Conservation (phyloP, 2,888 invertebrate genomes). For the Cephus spinipes region DNA sequence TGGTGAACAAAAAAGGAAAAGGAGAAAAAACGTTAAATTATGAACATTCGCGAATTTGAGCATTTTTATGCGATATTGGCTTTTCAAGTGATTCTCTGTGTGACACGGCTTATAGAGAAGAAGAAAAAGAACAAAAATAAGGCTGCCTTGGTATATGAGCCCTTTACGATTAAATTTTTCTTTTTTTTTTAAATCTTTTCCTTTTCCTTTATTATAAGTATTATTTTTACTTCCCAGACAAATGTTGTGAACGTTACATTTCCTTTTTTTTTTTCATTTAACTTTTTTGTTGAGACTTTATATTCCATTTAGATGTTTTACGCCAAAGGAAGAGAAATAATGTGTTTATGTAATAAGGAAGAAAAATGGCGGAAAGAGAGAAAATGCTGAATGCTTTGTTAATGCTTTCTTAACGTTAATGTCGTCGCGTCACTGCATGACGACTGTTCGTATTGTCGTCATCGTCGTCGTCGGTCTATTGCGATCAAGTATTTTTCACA, state of each 20-base stretch:
- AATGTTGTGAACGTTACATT: neutral
- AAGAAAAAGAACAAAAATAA: neutral
- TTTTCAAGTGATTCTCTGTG: neutral
- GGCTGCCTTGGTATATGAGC: neutral
- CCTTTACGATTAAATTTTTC: neutral
- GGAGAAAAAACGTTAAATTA: neutral
- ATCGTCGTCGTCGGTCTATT: slow-evolving; percentile 12
- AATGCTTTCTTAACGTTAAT: neutral
- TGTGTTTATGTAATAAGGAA: neutral
- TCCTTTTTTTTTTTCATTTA: neutral
- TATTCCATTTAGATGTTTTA: neutral
- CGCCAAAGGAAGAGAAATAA: neutral
- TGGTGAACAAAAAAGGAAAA: neutral
- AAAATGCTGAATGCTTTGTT: neutral
- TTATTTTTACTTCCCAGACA: neutral
- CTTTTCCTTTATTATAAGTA: neutral
- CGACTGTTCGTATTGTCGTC: neutral
- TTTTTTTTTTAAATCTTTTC: neutral
- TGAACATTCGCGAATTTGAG: neutral
- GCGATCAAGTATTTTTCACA: slow-evolving; percentile 35
- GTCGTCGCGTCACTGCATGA: neutral
- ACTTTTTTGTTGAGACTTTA: neutral
- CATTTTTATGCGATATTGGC: neutral
- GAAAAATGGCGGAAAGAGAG: neutral
- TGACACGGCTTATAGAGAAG: neutral